These are phyloP conservation scores for Phrynosoma platyrhinos DNA, from an alignment of 2,113 vertebrate genomes.

Conservation along the genomic window DNA sequence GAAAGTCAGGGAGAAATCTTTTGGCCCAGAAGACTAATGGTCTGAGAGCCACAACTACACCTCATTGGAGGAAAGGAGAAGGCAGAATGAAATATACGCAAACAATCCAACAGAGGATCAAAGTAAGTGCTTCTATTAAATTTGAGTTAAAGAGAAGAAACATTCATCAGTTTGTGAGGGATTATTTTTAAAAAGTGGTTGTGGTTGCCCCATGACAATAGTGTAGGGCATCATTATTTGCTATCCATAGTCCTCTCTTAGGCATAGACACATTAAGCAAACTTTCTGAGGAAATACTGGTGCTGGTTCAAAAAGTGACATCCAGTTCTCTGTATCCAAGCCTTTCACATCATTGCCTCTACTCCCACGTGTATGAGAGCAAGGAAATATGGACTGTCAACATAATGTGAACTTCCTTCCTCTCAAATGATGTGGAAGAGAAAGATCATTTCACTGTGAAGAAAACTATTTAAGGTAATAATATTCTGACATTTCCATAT, in stretches of 20 bases:
- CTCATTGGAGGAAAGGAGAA: neutral
- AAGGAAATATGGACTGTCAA: conserved; percentile 23
- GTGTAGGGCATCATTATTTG: neutral
- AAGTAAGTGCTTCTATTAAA: neutral
- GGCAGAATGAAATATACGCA: neutral
- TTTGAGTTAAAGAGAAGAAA: too few relatives aligned
- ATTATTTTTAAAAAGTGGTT: neutral
- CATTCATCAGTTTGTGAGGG: too few relatives aligned
- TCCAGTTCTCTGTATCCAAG: neutral
- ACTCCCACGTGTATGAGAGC: neutral
- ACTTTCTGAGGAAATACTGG: accelerated
- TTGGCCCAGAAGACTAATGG: neutral
- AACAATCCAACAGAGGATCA: neutral
- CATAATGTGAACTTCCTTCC: conserved; percentile 9
- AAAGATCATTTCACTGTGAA: conserved; percentile 34
- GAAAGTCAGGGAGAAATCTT: neutral
- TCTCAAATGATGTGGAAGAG: conserved; percentile 27
- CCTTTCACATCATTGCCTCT: conserved; percentile 15
- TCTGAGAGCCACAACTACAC: neutral
- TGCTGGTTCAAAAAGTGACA: neutral
- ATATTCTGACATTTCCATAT: conserved; percentile 39
- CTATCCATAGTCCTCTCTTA: neutral
- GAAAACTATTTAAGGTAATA: neutral
- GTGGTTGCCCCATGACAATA: neutral
- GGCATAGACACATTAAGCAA: neutral